Percentiles rank a stretch among this genome's conserved stretches.
Conservation (phyloP, 64 coral and sea anemone genomes). For the Dendronephthya gigantea region DNA sequence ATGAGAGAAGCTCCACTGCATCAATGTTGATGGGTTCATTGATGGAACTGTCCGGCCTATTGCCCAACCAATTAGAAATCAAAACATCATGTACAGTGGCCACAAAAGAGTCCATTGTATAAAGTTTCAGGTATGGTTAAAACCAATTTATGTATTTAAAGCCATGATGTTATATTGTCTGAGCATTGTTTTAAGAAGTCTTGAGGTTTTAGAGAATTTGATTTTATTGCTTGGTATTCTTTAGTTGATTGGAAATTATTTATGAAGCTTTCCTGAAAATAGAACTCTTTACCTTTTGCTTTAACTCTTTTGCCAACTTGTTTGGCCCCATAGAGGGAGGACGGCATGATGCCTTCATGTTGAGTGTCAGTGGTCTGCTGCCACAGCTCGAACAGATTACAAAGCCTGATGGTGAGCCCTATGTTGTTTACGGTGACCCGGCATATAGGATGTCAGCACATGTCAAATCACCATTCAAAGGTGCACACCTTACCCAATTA, state of each 20-base stretch:
- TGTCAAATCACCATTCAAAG: slow-evolving; percentile 1
- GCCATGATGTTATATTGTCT: neutral
- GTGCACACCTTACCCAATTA: slow-evolving; percentile 17
- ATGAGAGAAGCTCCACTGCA: slow-evolving; percentile 1
- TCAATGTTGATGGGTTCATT: slow-evolving; percentile 7
- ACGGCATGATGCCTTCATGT: slow-evolving; percentile 5
- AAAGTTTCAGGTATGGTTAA: slow-evolving; percentile 2
- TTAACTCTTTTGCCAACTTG: neutral
- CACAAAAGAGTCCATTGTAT: slow-evolving; percentile 1
- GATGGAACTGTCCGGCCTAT: neutral
- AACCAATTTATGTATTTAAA: neutral
- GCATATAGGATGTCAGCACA: slow-evolving; percentile 17
- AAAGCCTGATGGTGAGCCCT: slow-evolving; percentile 3
- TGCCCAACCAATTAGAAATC: neutral
- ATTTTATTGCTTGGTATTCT: neutral
- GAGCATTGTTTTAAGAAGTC: neutral
- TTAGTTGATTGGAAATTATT: neutral
- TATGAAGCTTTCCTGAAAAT: neutral
- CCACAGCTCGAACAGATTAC: slow-evolving; percentile 11
- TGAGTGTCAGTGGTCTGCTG: slow-evolving; percentile 7
- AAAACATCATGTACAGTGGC: slow-evolving; percentile 6
- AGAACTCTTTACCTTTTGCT: slow-evolving; percentile 2
- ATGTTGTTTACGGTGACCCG: neutral
- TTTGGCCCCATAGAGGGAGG: neutral
- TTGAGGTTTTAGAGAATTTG: neutral